Evolutionary conservation across 2,113 vertebrate genomes (phyloP), one percentile per base, ranked within the genome.

Genomic region (Crotalus helleri): DNA sequence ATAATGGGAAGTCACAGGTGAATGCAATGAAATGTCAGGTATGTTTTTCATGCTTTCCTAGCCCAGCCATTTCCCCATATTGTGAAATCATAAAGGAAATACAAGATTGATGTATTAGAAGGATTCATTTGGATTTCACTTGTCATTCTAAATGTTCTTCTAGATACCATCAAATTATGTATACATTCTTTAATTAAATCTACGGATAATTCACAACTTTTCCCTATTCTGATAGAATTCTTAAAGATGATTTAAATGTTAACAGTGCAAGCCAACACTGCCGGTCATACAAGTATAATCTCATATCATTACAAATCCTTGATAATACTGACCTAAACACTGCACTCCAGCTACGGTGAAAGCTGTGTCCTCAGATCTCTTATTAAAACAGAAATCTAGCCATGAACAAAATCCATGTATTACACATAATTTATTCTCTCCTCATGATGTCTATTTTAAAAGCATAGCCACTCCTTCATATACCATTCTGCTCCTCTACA

Each of bases 1-100:
- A 94, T 93, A 95, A 96, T 19, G 92, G 93, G 23, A 89, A 91
- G 90, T 92, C 94, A 95, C 55, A 93, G 95, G 96, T 96, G 95
- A 94, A 92, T 44, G 93, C 94, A 94, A 88, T 54, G 93, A 96
- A 96, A 96, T 95, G 95, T 94, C 96, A 95, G 0, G 0, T 26
- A 74, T 85, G 46, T 92, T 74, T 89, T 94, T 94, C 33, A 89
- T 87, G 92, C 91, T 95, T 93, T 55, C 90, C 94, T 93, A 91
- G 94, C 13, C 93, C 3, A 93, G 89, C 93, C 93, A 92, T 94
- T 95, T 93, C 39, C 17, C 39, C 46, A 33, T 87, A 92, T 95
- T 93, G 94, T 91, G 92, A 95, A 95, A 96, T 92, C 55, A 94
- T 91, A 93, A 92, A 88, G 24, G 81, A 95, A 96, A 95, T 93